Evolutionary conservation across 2,888 invertebrate genomes (phyloP).

Genomic region (Hirtodrosophila alboralis): DNA sequence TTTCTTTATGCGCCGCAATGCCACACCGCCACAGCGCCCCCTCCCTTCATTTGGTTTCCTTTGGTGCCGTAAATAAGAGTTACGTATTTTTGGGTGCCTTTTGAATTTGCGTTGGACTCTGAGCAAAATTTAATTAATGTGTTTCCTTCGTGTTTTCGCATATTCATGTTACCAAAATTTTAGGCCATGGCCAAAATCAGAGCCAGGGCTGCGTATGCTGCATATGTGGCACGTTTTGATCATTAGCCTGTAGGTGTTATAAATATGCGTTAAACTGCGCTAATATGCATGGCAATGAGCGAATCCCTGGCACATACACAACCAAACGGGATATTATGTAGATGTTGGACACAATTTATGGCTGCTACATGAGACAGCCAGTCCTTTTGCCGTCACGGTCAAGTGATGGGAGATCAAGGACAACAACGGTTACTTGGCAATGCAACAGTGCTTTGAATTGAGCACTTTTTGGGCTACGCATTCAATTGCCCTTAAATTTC

Average conservation of each 20-base stretch:
- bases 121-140: conserved; percentile 74
- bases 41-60: conserved; percentile 28
- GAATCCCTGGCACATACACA: conserved; percentile 13
- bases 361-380: conserved; percentile 26
- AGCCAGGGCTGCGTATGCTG: conserved; percentile 29
- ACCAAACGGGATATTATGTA: conserved; percentile 27
- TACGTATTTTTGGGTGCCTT: conserved; percentile 55
- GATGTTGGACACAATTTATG: conserved; percentile 66
- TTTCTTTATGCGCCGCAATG: conserved; percentile 42
- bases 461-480: conserved; percentile 28
- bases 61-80: conserved; percentile 62
- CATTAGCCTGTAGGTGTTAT: conserved; percentile 74
- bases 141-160: conserved; percentile 78
- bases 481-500: conserved; percentile 34
- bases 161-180: conserved; percentile 70
- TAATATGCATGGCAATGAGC: conserved; percentile 51
- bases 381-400: conserved; percentile 25
- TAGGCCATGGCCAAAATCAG: conserved; percentile 34
- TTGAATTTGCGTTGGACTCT: conserved; percentile 46
- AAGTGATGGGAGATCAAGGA: conserved; percentile 43
- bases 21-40: conserved; percentile 1
- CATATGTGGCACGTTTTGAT: conserved; percentile 71
- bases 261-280: conserved; percentile 71
- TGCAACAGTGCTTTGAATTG: background rate
- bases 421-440: conserved; percentile 1